Conservation (phyloP, 2,113 vertebrate species). For the Tragulus kanchil region DNA sequence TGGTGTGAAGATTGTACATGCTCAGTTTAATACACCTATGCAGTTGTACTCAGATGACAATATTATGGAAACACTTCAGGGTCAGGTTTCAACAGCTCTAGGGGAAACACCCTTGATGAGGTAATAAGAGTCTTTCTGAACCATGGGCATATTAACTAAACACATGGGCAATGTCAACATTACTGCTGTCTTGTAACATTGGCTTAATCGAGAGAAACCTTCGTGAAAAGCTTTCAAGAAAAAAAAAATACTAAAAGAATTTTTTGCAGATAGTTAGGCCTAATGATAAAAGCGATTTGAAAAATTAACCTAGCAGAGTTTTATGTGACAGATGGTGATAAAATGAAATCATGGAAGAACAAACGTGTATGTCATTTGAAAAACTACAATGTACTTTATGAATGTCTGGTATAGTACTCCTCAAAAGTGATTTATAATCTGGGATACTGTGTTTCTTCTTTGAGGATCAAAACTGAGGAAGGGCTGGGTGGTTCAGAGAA, state of each 20-base stretch:
- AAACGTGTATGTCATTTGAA: conserved; percentile 4
- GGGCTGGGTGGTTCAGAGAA: neutral
- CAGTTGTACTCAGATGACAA: conserved; percentile 93
- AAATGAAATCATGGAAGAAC: neutral
- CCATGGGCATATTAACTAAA: conserved; percentile 60
- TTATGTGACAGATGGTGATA: neutral
- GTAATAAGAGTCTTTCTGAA: conserved; percentile 83
- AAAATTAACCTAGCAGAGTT: neutral
- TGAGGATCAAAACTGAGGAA: conserved; percentile 9
- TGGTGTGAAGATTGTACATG: conserved; percentile 91
- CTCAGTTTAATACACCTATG: conserved; percentile 92
- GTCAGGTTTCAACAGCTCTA: conserved; percentile 91
- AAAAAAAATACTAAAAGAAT: neutral
- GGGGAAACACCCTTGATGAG: conserved; percentile 88
- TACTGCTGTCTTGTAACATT: neutral
- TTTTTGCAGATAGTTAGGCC: conserved; percentile 14
- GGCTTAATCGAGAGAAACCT: conserved; percentile 34
- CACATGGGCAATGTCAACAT: conserved; percentile 29
- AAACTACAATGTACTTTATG: neutral
- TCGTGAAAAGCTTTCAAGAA: neutral
- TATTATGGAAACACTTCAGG: conserved; percentile 92
- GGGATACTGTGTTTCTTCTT: neutral
- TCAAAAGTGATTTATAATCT: neutral
- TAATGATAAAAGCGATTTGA: conserved; percentile 3
- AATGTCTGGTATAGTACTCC: neutral